A percentile compares a stretch with the other conserved stretches of the same genome.
Evolutionary conservation across 2,888 invertebrate genomes (phyloP).

Genomic region (Spodoptera exigua): DNA sequence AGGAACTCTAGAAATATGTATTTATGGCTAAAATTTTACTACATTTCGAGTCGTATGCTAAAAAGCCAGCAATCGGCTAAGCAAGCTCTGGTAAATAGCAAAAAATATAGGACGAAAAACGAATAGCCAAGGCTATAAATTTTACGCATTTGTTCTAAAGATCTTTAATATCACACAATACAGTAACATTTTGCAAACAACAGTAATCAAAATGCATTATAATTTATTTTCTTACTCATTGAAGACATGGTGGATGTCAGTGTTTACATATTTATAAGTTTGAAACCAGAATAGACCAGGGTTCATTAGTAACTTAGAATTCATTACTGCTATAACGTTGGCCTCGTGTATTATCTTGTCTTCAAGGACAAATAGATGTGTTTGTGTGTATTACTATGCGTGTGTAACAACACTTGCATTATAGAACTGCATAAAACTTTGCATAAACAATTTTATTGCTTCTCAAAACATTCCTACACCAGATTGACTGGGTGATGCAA

Average conservation of each 20-base stretch:
- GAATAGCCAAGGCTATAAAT: too few species aligned
- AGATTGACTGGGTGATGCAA: constrained; percentile 79
- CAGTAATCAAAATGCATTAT: too few species aligned
- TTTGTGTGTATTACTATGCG: constrained; percentile 23
- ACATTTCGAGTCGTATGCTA: too few species aligned
- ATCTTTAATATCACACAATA: too few species aligned
- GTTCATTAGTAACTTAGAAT: constrained; percentile 12
- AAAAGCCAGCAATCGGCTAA: too few species aligned
- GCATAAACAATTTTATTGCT: constrained; percentile 52
- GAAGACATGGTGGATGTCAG: constrained; percentile 5
- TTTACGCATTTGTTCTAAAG: too few species aligned
- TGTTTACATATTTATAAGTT: constrained; percentile 23
- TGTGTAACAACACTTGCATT: constrained; percentile 29
- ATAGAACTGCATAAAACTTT: constrained; percentile 46
- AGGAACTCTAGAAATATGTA: too few species aligned
- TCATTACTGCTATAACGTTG: constrained; percentile 7
- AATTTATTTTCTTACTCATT: constrained; percentile 13
- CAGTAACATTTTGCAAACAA: too few species aligned
- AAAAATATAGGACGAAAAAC: too few species aligned
- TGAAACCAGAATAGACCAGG: constrained; percentile 13
- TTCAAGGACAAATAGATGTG: constrained; percentile 21
- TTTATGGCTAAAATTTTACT: too few species aligned
- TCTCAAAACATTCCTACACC: constrained; percentile 38
- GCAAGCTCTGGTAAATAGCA: too few species aligned
- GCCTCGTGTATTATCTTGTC: constrained; percentile 33